Evolutionary conservation across 1,140 invertebrate species (phyloP), one percentile per base, ranked within the genome.

Genomic region (Acyrthosiphon pisum): DNA sequence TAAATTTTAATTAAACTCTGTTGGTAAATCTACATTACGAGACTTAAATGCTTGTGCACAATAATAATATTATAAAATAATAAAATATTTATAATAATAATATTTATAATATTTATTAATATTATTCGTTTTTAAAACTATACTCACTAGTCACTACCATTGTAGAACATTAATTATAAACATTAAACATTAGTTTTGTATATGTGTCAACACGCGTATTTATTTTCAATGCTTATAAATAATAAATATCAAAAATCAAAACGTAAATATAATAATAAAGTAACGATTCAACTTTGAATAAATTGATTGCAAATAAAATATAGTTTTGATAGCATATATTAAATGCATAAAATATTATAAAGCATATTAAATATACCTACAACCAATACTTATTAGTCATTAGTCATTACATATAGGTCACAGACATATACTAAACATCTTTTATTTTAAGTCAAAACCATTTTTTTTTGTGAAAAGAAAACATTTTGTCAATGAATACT

Each of bases 31-130:
- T 83, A 41, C 30, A 90, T 37, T 41, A 44, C 1, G 14, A 90
- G 89, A 90, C 89, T 90, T 90, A 90, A 68, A 68, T 56, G 53
- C 89, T 90, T 60, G 89, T 22, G 26, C 26, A 90, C 18, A 60
- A n/a, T 26, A 90, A 26, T 68, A 90, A 44, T 48, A 68, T 46
- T 68, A 35, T 44, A 20, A 14, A 41, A 44, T 11, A 37, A 9
- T 41, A 23, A 90, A 60, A 56, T 90, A 90, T 60, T 41, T n/a
- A 4, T n/a, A n/a, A n/a, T n/a, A n/a, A n/a, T n/a, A n/a, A n/a
- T n/a, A n/a, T n/a, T n/a, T n/a, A n/a, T n/a, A n/a, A n/a, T n/a
- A n/a, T n/a, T n/a, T n/a, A n/a, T n/a, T n/a, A n/a, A n/a, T 53
- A 53, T 53, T 22, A 53, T 23, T 53, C 50, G 22, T n/a, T 76